Percentiles rank a stretch among this genome's conserved stretches.
Evolutionary conservation across 2,797 vertebrate species (phyloP).

Genomic region (Acanthurus tractus): DNA sequence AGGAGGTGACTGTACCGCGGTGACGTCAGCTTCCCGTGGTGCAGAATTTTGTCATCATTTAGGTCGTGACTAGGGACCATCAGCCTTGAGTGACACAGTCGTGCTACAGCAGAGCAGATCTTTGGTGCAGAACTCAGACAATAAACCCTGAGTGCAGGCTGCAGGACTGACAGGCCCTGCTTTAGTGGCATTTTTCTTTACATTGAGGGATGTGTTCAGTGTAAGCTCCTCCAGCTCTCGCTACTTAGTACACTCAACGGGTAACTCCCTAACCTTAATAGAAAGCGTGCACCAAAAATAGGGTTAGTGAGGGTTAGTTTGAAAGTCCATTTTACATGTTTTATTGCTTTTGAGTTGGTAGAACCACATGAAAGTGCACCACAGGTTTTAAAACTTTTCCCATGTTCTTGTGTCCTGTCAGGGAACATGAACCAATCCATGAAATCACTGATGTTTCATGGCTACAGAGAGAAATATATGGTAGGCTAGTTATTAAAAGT

Average conservation of each 20-base stretch:
- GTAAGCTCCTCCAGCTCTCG: background rate
- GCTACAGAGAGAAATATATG: background rate
- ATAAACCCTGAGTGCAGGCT: constrained; percentile 31
- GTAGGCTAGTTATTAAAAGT: no score
- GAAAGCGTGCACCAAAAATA: background rate
- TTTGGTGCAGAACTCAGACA: constrained; percentile 37
- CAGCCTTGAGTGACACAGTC: constrained; percentile 47
- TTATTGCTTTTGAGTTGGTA: background rate
- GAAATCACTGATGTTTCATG: background rate
- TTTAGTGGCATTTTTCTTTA: background rate
- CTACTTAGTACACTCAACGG: background rate
- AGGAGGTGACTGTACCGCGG: constrained; percentile 61
- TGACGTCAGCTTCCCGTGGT: constrained; percentile 80
- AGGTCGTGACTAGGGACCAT: constrained; percentile 77
- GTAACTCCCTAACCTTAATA: background rate
- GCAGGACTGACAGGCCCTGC: constrained; percentile 1
- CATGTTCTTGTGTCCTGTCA: background rate
- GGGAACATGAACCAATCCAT: background rate
- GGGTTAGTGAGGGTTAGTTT: background rate
- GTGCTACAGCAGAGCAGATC: constrained; percentile 31
- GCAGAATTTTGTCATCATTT: constrained; percentile 81
- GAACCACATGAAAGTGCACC: background rate
- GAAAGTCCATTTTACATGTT: background rate
- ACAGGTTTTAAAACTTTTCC: background rate
- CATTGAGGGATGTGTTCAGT: background rate